Evolutionary conservation across 2,888 invertebrate genomes (phyloP).

Genomic region (Lithophane semibrunnea): DNA sequence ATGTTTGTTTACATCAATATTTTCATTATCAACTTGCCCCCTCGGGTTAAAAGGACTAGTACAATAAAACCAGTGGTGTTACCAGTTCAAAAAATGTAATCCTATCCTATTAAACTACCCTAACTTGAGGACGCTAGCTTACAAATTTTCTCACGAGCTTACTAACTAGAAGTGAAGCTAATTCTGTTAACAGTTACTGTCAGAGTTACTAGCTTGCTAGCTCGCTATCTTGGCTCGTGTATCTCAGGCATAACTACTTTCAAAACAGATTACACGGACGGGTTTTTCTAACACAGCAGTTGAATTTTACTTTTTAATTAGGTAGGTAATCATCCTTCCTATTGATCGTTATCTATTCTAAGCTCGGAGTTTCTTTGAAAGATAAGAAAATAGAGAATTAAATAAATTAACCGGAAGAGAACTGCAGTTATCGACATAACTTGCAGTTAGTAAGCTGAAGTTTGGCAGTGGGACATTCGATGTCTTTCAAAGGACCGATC

Average conservation of each 20-base stretch:
- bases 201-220: not conserved
- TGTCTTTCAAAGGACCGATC: not conserved
- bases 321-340: not conserved
- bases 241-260: not conserved
- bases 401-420: not conserved
- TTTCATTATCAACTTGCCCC: too few species aligned
- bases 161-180: too few species aligned
- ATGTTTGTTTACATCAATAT: too few species aligned
- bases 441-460: not conserved
- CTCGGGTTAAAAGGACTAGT: too few species aligned
- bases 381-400: not conserved
- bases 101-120: too few species aligned
- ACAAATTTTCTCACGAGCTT: too few species aligned
- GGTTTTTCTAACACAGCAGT: not conserved
- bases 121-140: too few species aligned
- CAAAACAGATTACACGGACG: not conserved
- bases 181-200: too few species aligned
- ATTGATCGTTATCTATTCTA: conserved; percentile 5
- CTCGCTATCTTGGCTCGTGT: not conserved
- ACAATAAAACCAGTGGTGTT: too few species aligned
- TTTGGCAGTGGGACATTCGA: not conserved
- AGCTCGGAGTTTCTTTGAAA: not conserved
- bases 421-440: not conserved
- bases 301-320: conserved; percentile 1
- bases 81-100: too few species aligned